phyloP scores from a whole-genome alignment of 2,113 vertebrate species.

The Dromaius novaehollandiae region DNA sequence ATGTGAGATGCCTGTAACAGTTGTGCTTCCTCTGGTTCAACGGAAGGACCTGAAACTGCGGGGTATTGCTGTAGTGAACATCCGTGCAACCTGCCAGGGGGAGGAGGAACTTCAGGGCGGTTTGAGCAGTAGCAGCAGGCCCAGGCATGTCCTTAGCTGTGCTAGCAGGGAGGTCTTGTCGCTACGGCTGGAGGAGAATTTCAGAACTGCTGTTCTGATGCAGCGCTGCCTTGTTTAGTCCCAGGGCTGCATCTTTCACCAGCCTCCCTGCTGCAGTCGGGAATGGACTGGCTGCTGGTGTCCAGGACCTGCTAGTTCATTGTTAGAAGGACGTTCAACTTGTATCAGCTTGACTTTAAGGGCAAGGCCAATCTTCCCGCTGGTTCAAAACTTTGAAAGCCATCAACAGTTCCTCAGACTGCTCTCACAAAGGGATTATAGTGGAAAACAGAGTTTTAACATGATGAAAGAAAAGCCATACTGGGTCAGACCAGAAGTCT shows the following conservation, averaged over 20 bases:
- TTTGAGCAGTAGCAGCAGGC: neutral
- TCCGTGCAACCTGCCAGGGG: neutral
- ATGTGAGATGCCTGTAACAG: rapidly evolving
- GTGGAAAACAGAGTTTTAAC: neutral
- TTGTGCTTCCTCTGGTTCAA: neutral
- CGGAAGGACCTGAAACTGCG: neutral
- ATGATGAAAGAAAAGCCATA: neutral
- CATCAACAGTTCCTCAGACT: neutral
- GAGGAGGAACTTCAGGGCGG: neutral
- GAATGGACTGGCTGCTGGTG: neutral
- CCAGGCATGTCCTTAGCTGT: neutral
- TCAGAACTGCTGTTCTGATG: neutral
- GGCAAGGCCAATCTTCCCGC: neutral
- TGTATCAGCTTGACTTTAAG: neutral
- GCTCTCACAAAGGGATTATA: neutral
- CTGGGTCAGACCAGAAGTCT: neutral
- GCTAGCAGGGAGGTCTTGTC: neutral
- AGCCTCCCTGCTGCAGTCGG: neutral
- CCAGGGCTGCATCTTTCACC: neutral
- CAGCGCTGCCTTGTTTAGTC: neutral
- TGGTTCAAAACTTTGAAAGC: neutral
- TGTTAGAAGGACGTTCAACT: neutral
- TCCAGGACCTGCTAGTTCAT: neutral
- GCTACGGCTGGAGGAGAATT: neutral
- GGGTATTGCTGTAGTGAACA: rapidly evolving